Evolutionary conservation across 2,797 vertebrate genomes (phyloP).

Genomic region (Sebastes alutus): DNA sequence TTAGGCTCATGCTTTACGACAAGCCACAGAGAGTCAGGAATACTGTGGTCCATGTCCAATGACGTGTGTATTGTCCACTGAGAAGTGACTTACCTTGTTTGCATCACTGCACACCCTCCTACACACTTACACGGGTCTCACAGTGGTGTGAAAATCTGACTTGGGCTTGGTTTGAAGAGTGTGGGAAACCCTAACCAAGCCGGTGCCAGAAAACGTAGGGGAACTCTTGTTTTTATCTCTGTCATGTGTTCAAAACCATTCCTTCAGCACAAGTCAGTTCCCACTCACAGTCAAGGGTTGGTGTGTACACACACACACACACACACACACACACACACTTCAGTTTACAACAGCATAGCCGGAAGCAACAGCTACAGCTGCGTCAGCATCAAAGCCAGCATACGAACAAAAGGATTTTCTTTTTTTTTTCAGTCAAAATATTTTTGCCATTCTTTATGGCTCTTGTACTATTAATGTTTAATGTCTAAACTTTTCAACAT

Average conservation of each 20-base stretch:
- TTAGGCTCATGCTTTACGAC: background rate
- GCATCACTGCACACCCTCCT: background rate
- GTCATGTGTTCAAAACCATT: slow-evolving; percentile 17
- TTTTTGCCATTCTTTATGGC: slow-evolving; percentile 9
- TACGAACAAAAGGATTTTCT: background rate
- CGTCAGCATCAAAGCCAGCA: slow-evolving; percentile 17
- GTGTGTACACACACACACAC: background rate
- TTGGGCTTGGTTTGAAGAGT: background rate
- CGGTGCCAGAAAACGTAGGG: background rate
- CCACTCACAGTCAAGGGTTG: slow-evolving; percentile 15
- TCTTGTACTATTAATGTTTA: background rate
- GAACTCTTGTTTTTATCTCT: slow-evolving; percentile 7
- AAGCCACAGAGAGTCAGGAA: background rate
- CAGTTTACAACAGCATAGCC: slow-evolving; percentile 35
- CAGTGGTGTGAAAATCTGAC: background rate
- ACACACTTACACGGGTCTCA: background rate
- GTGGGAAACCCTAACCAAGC: slow-evolving; percentile 1
- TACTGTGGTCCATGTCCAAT: background rate
- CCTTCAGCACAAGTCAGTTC: slow-evolving; percentile 1
- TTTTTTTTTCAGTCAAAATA: background rate
- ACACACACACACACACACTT: background rate
- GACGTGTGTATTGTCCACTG: background rate
- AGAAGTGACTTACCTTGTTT: background rate
- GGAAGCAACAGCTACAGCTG: slow-evolving; percentile 17
- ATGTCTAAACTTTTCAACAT: background rate